Evolutionary conservation across 2,888 invertebrate genomes (phyloP), one percentile per base, ranked within the genome.

Genomic region (Meghimatium bilineatum): DNA sequence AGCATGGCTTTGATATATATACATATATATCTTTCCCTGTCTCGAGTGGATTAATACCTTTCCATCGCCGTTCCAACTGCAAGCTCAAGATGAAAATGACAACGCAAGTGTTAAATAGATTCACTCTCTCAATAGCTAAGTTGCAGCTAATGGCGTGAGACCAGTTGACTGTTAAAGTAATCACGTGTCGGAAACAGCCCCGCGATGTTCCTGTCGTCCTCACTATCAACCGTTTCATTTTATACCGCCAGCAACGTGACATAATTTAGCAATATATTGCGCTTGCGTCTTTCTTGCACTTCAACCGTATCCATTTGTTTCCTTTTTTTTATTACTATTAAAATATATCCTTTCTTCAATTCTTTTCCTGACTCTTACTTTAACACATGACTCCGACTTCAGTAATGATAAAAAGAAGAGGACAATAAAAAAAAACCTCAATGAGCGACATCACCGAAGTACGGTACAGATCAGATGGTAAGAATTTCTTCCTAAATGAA

Each of bases 121-220:
- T 26, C 1, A 2, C 29, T 49, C 72, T 20, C 6, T 49, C 72
- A n/a, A n/a, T 49, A 72, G 26, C 72, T 17, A 34, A 17, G 44
- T 72, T 49, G 44, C 29, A 29, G 72, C 72, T 72, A 72, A 72
- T 72, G 72, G 72, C 23, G 44, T 49, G 49, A 49, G 72, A 44
- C 72, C 36, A 29, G 12, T 17, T 44, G 23, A 44, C 72, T 72
- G 72, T 44, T n/a, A 72, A 72, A 72, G n/a, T 72, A 38, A 72
- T 72, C 72, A n/a, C 1, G 44, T 49, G 72, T n/a, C 72, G 72
- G 69, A 72, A 49, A 71, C 44, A n/a, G 72, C 36, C n/a, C 72
- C 60, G 8, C 8, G 44, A 44, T 72, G 26, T 72, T n/a, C 44
- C 72, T 72, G 12, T 49, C 34, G n/a, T 49, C n/a, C n/a, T 38